phyloP scores from a whole-genome alignment of 1,140 invertebrate genomes.

The Drosophila virilis region DNA sequence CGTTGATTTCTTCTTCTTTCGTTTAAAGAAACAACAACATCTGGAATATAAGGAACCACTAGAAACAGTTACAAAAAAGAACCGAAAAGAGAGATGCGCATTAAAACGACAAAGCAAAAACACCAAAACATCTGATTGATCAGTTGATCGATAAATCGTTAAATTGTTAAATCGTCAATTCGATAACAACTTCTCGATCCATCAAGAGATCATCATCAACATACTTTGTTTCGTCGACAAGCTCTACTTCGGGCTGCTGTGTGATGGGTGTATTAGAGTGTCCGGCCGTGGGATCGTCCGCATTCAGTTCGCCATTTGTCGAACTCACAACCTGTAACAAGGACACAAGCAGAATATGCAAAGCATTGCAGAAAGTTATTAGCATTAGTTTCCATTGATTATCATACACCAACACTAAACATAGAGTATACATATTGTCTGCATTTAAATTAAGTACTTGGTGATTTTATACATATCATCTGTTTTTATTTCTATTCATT shows the following conservation, averaged over 20 bases:
- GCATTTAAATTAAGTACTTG: constrained; percentile 39
- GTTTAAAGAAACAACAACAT: constrained; percentile 98
- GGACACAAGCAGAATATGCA: constrained; percentile 15
- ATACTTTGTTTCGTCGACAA: constrained; percentile 96
- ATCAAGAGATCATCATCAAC: constrained; percentile 81
- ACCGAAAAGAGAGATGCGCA: constrained; percentile 56
- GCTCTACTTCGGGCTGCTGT: constrained; percentile 95
- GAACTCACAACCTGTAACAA: constrained; percentile 96
- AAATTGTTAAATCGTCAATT: constrained; percentile 37
- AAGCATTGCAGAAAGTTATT: constrained; percentile 18
- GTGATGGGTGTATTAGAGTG: constrained; percentile 98
- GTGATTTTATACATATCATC: constrained; percentile 59
- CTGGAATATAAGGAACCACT: constrained; percentile 87
- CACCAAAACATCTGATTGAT: constrained; percentile 47
- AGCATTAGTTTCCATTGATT: constrained; percentile 23
- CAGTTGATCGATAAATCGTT: constrained; percentile 75
- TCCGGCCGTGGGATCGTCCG: constrained; percentile 97
- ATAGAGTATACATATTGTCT: constrained; percentile 55
- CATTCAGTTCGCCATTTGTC: constrained; percentile 97
- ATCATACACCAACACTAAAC: constrained; percentile 58
- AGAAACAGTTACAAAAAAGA: constrained; percentile 72
- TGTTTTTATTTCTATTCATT: constrained; percentile 15
- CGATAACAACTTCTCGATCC: constrained; percentile 31
- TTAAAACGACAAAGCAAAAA: constrained; percentile 84
- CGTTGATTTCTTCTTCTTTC: constrained; percentile 96